Evolutionary conservation across 1,140 invertebrate genomes (phyloP), one percentile per base, ranked within the genome.

Genomic region (Artemia franciscana): DNA sequence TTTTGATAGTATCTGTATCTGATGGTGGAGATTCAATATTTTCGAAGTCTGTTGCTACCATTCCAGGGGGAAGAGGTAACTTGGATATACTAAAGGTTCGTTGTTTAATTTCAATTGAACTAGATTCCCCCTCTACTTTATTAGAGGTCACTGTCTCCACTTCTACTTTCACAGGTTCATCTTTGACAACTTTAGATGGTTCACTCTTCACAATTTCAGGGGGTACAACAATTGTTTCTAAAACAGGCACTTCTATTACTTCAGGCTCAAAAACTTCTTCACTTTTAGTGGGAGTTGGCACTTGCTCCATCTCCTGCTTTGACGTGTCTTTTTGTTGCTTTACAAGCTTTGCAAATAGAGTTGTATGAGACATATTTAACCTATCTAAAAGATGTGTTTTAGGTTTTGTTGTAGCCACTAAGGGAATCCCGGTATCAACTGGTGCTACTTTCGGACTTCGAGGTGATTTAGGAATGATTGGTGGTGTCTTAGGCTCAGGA

Each of bases 51-150:
- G 28, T 65, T 23, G 24, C 30, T 56, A 24, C 59, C 60, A 86
- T 86, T 15, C 85, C 86, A n/a, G 86, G 86, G 27, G 86, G 86
- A 77, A 90, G 78, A 4, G 86, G 87, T 65, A 90, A 70, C 63
- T 81, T 63, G 1, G 58, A 18, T 12, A 62, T 65, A 25, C 15
- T 15, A 5, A 63, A 58, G 30, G n/a, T 15, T 7, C 24, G 26
- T 26, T 24, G 30, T 57, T 24, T 63, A n/a, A 58, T 15, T 51
- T 64, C 39, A 51, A 18, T 12, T 1, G 39, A 15, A 3, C 12
- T 15, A 51, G 21, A 51, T 51, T 51, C 39, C 12, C 12, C 3
- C 39, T 51, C 39, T 15, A 18, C 12, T 18, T 51, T 51, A 15
- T 15, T 1, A 15, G 39, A 51, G n/a, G n/a, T n/a, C 39, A 51